Evolutionary conservation across 2,797 vertebrate genomes (phyloP).

Genomic region (Channallabes apus): DNA sequence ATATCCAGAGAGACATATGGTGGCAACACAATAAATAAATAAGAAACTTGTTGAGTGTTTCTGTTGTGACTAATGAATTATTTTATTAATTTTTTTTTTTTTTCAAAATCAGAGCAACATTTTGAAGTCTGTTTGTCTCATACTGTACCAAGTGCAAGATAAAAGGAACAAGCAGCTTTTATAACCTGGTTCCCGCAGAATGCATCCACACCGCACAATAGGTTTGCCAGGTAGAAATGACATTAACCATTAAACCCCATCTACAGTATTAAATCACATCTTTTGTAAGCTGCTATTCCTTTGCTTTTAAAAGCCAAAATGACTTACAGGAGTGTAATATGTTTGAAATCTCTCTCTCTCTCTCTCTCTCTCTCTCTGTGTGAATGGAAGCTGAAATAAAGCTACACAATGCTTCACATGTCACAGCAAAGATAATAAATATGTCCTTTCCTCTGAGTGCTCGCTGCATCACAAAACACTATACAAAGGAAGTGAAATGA

Average conservation of each 20-base stretch:
- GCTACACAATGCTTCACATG: neutral
- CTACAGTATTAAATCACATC: conserved; percentile 6
- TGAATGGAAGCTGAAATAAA: neutral
- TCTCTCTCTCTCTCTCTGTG: no score
- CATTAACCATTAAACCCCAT: neutral
- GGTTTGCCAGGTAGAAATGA: conserved; percentile 2
- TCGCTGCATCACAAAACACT: neutral
- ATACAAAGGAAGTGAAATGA: neutral
- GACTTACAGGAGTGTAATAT: conserved; percentile 5
- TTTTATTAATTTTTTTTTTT: neutral
- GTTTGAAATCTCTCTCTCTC: no score
- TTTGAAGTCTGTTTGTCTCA: neutral
- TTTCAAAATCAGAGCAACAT: neutral
- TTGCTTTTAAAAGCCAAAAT: conserved; percentile 7
- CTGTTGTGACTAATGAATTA: no score
- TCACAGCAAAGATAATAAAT: conserved; percentile 5
- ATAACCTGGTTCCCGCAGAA: neutral
- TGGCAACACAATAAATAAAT: neutral
- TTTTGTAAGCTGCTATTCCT: conserved; percentile 6
- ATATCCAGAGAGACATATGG: neutral
- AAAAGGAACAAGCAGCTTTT: neutral
- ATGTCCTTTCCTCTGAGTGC: neutral
- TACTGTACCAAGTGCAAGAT: no score
- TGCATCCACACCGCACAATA: neutral
- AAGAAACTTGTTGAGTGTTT: no score